Percentiles rank a stretch among this genome's conserved stretches.
Conservation (phyloP, 2,888 invertebrate genomes). For the Lissonota sp. region DNA sequence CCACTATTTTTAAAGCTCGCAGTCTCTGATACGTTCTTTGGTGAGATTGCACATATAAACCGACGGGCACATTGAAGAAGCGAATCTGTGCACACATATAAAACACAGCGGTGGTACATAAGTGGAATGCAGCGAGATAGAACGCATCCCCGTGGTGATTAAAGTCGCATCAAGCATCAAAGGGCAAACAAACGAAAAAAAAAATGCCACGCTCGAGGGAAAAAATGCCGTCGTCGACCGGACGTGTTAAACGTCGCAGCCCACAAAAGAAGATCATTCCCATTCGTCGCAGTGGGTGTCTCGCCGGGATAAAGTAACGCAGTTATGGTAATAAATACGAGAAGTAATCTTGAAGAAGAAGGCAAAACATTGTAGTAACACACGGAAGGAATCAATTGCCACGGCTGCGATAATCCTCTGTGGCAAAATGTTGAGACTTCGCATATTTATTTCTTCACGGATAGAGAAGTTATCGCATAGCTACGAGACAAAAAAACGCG, state of each 20-base stretch:
- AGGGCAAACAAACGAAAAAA: background rate
- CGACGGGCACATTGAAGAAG: too few relatives aligned
- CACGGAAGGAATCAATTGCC: constrained; percentile 55
- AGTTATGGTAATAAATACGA: background rate
- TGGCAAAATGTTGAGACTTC: constrained; percentile 7
- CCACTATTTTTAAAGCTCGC: too few relatives aligned
- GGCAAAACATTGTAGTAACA: constrained; percentile 19
- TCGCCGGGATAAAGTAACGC: background rate
- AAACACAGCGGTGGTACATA: background rate
- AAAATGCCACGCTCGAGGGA: background rate
- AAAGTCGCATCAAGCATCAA: constrained; percentile 64
- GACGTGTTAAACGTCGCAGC: constrained; percentile 40
- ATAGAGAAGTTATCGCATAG: background rate
- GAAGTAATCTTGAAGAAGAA: constrained; percentile 9
- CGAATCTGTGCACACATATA: background rate
- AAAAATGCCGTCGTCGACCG: background rate
- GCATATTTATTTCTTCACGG: constrained; percentile 37
- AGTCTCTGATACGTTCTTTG: too few relatives aligned
- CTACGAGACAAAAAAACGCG: background rate
- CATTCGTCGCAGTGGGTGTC: constrained; percentile 38
- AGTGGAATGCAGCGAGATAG: constrained; percentile 1
- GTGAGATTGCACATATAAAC: too few relatives aligned
- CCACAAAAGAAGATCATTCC: constrained; percentile 32
- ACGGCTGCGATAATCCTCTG: constrained; percentile 42
- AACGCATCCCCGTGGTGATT: constrained; percentile 44